Conservation (phyloP, 2,113 vertebrate genomes). For the Lepidothrix coronata region DNA sequence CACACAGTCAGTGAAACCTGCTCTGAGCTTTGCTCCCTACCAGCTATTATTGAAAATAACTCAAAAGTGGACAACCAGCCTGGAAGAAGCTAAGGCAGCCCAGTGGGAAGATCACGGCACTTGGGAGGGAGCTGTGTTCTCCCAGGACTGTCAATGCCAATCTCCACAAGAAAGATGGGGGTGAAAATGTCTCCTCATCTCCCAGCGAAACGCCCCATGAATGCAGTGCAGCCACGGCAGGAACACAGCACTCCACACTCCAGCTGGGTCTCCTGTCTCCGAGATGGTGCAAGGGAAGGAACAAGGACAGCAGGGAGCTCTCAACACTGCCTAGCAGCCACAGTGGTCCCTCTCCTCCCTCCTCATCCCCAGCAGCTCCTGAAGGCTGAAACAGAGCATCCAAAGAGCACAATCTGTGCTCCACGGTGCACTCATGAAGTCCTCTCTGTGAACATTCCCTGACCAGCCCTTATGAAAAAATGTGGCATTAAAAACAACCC, state of each 20-base stretch:
- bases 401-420: neutral
- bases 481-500: neutral
- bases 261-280: neutral
- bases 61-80: neutral
- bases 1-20: fast-evolving
- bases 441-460: neutral
- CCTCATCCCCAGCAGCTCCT: neutral
- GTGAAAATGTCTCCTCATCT: neutral
- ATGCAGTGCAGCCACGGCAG: fast-evolving
- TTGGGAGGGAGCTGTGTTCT: neutral
- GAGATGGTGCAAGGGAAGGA: neutral
- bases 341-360: neutral
- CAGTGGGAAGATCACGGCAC: neutral
- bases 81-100: neutral
- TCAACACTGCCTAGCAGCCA: neutral
- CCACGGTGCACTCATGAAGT: fast-evolving
- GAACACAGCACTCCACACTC: neutral
- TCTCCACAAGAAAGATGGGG: neutral
- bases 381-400: neutral
- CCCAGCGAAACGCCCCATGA: fast-evolving
- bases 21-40: neutral
- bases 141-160: neutral
- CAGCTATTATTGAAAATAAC: neutral
- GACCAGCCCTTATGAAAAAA: neutral
- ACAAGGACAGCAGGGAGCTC: neutral